Conservation (phyloP, 53 echinoderm and acorn worm genomes). For the Henricia sp. region DNA sequence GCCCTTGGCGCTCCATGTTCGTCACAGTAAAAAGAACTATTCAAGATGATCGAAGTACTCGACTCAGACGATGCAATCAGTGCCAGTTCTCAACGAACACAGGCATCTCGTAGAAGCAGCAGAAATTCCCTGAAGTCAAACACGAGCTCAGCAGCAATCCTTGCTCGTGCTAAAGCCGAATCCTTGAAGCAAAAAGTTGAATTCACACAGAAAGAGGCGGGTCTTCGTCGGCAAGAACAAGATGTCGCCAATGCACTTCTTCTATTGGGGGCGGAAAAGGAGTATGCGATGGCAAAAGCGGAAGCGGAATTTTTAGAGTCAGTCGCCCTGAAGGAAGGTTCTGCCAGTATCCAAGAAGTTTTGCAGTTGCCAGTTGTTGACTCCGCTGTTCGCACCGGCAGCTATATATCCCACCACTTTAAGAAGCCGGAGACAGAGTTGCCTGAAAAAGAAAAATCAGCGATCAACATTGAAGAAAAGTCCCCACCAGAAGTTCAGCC, state of each 20-base stretch:
- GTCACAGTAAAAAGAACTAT: constrained; percentile 15
- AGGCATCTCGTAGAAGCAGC: not conserved
- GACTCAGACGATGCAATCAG: constrained; percentile 40
- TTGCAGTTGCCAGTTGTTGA: constrained; percentile 38
- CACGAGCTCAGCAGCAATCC: constrained; percentile 66
- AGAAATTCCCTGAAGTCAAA: constrained; percentile 49
- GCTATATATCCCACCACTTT: constrained; percentile 43
- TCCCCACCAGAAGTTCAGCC: constrained; percentile 7
- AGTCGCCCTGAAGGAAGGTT: constrained; percentile 41
- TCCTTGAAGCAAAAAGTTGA: constrained; percentile 63
- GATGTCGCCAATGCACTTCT: constrained; percentile 64
- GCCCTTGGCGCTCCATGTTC: not conserved
- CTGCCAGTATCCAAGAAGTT: constrained; percentile 15
- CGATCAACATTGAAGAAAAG: constrained; percentile 6
- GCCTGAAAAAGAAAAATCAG: constrained; percentile 7
- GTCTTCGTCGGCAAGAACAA: constrained; percentile 56
- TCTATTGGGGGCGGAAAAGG: constrained; percentile 67
- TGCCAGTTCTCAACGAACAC: constrained; percentile 26
- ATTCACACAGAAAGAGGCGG: constrained; percentile 64
- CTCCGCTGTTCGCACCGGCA: constrained; percentile 48
- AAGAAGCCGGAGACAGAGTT: not conserved
- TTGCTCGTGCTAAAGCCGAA: constrained; percentile 67
- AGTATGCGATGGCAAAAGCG: constrained; percentile 66
- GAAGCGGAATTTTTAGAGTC: constrained; percentile 60
- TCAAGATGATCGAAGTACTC: constrained; percentile 40